Evolutionary conservation across 2,888 invertebrate species (phyloP), one percentile per base, ranked within the genome.

Genomic region (Ernsta delagoae): DNA sequence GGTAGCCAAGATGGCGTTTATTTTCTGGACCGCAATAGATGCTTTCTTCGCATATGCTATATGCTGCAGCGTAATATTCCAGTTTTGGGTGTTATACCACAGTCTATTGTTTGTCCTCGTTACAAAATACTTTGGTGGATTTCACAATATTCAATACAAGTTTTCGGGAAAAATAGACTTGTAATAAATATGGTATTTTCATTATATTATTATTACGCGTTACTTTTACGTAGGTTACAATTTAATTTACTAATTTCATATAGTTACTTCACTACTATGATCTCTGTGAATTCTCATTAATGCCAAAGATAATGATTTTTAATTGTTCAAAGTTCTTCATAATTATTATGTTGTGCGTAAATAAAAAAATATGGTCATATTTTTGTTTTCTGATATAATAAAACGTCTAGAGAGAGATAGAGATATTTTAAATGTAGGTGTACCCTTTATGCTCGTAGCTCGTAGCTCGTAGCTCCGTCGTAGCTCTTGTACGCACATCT

Each of bases 11-110:
- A 59, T 86, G 65, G 95, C 95, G 2, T 93, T 96, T 56, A 75
- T 94, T 31, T 96, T 96, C 80, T 97, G 96, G 97, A 95, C 95
- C 9, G 34, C 92, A 5, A 81, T 96, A 70, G 94, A 95, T 68
- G 75, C 91, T 36, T 68, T 94, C 34, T 92, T 94, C 66, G 76
- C 90, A 0, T 94, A 93, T 66, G 83, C 86, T 11, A 78, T 95
- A 24, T 78, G 92, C 2, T 83, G 83, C 9, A 92, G 86, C 70
- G 76, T 83, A 62, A 34, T 91, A 39, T 94, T 95, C 73, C 92
- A 93, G 74, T 92, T 91, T 76, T 93, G 95, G 89, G 94, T 95
- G 34, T 72, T 94, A 11, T 86, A 90, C 62, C 94, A 95, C 74
- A 94, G 94, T 5, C 72, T 95, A 31, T 75, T 95, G 31, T 93